A percentile compares a stretch with the other conserved stretches of the same genome.
Conservation (phyloP, 1,140 invertebrate species). For the Andricus grossulariae region DNA sequence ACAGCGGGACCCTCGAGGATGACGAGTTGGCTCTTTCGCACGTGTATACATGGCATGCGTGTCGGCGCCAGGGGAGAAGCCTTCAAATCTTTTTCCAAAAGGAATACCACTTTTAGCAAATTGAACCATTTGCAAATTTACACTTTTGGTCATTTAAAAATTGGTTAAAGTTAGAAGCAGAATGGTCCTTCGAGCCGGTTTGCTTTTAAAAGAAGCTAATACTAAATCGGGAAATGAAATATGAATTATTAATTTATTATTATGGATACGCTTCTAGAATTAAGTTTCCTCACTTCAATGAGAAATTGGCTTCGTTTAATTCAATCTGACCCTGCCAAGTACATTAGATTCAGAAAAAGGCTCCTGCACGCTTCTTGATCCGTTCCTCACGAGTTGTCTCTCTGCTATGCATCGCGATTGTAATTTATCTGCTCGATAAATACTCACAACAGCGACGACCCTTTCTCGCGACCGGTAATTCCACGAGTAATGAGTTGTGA, state of each 20-base stretch:
- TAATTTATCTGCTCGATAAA: conserved; percentile 66
- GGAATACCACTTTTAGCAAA: neutral
- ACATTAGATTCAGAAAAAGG: neutral
- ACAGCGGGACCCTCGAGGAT: conserved; percentile 51
- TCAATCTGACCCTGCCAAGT: neutral
- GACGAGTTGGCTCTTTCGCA: conserved; percentile 38
- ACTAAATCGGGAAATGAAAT: neutral
- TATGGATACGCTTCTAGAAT: neutral
- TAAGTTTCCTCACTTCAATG: neutral
- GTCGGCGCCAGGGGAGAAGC: conserved; percentile 54
- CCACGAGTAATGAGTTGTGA: conserved; percentile 54
- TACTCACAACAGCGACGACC: conserved; percentile 53
- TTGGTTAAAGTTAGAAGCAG: neutral
- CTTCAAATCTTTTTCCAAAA: conserved; percentile 28
- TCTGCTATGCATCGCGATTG: conserved; percentile 50
- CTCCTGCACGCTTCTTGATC: conserved; percentile 33
- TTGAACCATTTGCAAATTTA: neutral
- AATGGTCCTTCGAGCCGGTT: no score
- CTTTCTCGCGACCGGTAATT: conserved; percentile 53
- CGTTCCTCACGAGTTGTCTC: conserved; percentile 36
- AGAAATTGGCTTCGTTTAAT: neutral
- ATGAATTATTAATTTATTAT: neutral
- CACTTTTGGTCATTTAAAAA: neutral
- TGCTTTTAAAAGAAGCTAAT: no score
- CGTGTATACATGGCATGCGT: conserved; percentile 40